A percentile compares a stretch with the other conserved stretches of the same genome.
Conservation (phyloP, 1,140 invertebrate species). For the Andricus grossulariae region DNA sequence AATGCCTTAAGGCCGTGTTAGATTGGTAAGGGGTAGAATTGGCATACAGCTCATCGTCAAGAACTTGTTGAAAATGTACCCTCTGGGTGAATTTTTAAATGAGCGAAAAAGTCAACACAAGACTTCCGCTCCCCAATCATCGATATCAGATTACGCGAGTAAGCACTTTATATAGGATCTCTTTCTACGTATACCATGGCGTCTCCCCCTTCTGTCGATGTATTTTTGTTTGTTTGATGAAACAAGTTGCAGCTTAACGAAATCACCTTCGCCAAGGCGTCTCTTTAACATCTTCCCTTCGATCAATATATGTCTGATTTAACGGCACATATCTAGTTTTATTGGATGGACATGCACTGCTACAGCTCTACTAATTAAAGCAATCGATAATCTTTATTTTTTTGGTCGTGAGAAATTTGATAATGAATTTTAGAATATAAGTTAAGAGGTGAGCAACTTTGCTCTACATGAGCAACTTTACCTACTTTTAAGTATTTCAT, state of each 20-base stretch:
- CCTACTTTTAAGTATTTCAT: too few relatives aligned
- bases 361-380: too few relatives aligned
- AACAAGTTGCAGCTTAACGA: constrained; percentile 5
- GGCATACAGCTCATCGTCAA: not conserved
- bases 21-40: too few relatives aligned
- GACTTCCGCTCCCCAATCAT: constrained; percentile 46
- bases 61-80: constrained; percentile 11
- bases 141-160: constrained; percentile 64
- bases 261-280: not conserved
- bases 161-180: constrained; percentile 59
- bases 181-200: constrained; percentile 10
- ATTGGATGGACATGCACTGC: too few relatives aligned
- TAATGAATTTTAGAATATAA: too few relatives aligned
- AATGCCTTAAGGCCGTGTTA: too few relatives aligned
- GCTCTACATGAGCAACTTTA: too few relatives aligned
- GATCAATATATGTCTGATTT: too few relatives aligned
- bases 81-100: constrained; percentile 28
- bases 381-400: too few relatives aligned
- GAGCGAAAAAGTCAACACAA: constrained; percentile 52
- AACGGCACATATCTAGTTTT: too few relatives aligned
- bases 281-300: constrained; percentile 15
- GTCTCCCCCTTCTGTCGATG: not conserved
- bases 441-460: too few relatives aligned
- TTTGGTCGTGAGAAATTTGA: too few relatives aligned
- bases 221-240: not conserved